Conservation (phyloP, 2,888 invertebrate genomes). For the Mythimna vitellina region DNA sequence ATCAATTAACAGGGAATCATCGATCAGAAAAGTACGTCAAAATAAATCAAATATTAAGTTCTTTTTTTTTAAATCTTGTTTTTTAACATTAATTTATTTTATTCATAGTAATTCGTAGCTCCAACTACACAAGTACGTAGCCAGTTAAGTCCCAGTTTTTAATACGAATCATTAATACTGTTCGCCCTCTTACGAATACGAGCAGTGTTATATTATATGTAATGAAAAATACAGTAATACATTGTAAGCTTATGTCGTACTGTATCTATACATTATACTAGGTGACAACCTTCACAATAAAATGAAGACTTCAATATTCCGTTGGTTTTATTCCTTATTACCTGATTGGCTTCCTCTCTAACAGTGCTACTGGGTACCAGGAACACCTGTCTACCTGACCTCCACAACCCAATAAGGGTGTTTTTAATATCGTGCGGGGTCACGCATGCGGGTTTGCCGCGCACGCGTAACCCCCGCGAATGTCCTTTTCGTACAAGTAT, state of each 20-base stretch:
- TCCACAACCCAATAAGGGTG: background rate
- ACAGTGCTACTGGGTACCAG: background rate
- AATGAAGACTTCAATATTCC: slow-evolving; percentile 86
- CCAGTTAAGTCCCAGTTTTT: slow-evolving; percentile 71
- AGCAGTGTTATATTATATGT: slow-evolving; percentile 74
- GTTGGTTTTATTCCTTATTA: slow-evolving; percentile 74
- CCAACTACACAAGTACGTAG: slow-evolving; percentile 53
- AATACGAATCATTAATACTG: slow-evolving; percentile 68
- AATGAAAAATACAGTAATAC: slow-evolving; percentile 86
- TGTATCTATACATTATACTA: slow-evolving; percentile 86
- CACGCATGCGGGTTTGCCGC: too few species aligned
- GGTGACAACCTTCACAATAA: slow-evolving; percentile 89
- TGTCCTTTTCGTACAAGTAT: too few species aligned
- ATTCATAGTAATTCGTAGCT: slow-evolving; percentile 40
- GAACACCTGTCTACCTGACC: background rate
- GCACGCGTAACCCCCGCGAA: too few species aligned
- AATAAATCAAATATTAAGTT: too few species aligned
- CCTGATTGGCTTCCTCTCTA: background rate
- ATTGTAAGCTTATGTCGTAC: slow-evolving; percentile 87
- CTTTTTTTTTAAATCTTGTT: too few species aligned
- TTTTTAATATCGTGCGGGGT: too few species aligned
- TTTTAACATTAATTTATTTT: background rate
- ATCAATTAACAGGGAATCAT: too few species aligned
- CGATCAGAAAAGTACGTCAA: too few species aligned
- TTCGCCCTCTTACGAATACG: slow-evolving; percentile 67